A percentile compares a stretch with the other conserved stretches of the same genome.
These are phyloP conservation scores for Eumerus sabulonum DNA, from an alignment of 2,888 invertebrate species.

Conservation along the genomic window DNA sequence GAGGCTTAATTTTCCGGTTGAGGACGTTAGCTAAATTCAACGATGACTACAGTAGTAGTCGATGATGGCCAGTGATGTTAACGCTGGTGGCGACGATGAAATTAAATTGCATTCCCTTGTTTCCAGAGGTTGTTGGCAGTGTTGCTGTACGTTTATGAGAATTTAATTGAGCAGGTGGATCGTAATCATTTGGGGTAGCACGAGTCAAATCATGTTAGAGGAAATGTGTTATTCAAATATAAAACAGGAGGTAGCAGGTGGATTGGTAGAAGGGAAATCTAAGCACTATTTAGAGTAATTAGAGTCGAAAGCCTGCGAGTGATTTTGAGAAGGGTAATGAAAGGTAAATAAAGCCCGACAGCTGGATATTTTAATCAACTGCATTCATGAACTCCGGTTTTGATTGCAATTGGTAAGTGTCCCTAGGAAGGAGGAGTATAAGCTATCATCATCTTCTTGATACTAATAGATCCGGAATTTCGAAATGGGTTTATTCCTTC, in stretches of 20 bases:
- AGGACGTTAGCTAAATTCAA: conserved; percentile 26
- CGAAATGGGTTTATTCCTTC: too few species aligned
- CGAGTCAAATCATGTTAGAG: conserved; percentile 46
- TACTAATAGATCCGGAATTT: too few species aligned
- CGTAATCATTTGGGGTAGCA: conserved; percentile 40
- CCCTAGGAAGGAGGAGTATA: too few species aligned
- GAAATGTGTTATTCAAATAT: conserved; percentile 14
- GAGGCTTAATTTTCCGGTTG: conserved; percentile 63
- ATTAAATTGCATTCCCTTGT: conserved; percentile 45
- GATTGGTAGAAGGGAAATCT: conserved; percentile 4
- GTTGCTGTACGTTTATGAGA: conserved; percentile 37
- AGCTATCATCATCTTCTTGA: too few species aligned
- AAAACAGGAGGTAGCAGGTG: conserved; percentile 17
- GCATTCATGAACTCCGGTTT: too few species aligned
- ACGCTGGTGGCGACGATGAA: conserved; percentile 28
- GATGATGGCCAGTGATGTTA: conserved; percentile 26
- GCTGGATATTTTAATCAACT: too few species aligned
- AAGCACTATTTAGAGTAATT: too few species aligned
- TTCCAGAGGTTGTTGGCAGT: conserved; percentile 7
- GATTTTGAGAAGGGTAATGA: too few species aligned
- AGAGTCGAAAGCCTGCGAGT: too few species aligned
- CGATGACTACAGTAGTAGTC: conserved; percentile 28
- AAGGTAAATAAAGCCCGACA: too few species aligned
- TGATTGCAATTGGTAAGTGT: too few species aligned
- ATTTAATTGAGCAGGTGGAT: conserved; percentile 64